These are phyloP conservation scores for Aphelenchoides besseyi DNA, from an alignment of 1,140 invertebrate genomes.

Conservation along the genomic window DNA sequence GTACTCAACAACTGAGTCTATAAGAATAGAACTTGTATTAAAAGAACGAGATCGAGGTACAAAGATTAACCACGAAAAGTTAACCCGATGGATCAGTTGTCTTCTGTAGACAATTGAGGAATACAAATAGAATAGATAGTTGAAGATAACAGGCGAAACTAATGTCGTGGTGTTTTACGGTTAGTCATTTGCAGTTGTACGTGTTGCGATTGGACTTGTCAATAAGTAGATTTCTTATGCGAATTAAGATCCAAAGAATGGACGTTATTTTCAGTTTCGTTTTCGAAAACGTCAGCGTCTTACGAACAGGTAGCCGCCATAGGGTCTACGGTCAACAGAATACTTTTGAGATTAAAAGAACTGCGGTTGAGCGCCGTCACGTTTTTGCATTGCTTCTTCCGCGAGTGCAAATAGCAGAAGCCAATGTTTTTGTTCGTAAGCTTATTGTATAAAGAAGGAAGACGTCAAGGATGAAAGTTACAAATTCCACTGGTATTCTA, in stretches of 20 bases:
- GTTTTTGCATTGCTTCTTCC: neutral
- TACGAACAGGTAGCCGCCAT: conserved; percentile 1
- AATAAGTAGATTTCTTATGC: too few species aligned
- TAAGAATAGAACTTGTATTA: neutral
- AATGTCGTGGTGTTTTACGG: too few species aligned
- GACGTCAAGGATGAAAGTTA: too few species aligned
- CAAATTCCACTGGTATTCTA: neutral
- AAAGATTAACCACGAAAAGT: neutral
- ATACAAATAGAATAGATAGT: too few species aligned
- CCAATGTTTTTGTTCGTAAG: neutral
- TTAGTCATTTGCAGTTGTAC: too few species aligned
- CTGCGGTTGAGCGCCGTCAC: neutral
- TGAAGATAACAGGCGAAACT: too few species aligned
- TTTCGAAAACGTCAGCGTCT: neutral
- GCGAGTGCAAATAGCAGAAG: neutral
- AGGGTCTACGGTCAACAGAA: neutral
- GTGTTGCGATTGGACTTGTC: too few species aligned
- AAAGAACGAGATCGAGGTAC: neutral
- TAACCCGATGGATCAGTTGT: neutral
- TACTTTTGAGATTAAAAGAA: neutral
- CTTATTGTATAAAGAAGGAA: conserved; percentile 3
- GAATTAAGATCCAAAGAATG: too few species aligned
- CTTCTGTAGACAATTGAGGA: too few species aligned
- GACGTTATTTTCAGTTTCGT: neutral
- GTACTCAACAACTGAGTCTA: neutral